Percentiles rank a stretch among this genome's conserved stretches.
Evolutionary conservation across 2,797 vertebrate species (phyloP).

Genomic region (Cygnus olor): DNA sequence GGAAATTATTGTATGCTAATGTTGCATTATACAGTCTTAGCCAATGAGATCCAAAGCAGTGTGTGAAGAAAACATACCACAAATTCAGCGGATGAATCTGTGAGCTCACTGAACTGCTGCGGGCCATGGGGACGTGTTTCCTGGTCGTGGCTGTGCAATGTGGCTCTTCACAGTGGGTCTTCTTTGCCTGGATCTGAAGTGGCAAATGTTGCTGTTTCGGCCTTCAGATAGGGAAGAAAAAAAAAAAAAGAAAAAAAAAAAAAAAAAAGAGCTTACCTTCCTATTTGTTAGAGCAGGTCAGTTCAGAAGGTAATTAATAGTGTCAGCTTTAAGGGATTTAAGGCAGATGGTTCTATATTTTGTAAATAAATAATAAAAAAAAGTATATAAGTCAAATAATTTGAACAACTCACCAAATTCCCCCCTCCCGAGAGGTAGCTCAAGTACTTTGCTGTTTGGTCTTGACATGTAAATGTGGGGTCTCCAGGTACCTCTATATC

Average conservation of each 20-base stretch:
- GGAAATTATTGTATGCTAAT: not conserved
- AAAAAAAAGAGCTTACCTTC: not conserved
- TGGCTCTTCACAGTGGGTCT: not conserved
- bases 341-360: not conserved
- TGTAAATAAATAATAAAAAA: not conserved
- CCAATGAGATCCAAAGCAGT: not conserved
- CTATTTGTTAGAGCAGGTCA: not conserved
- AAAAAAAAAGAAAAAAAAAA: not conserved
- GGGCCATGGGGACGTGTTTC: not conserved
- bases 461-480: not conserved
- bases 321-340: not conserved
- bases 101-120: not conserved
- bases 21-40: not conserved
- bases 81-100: not conserved
- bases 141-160: not conserved
- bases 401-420: not conserved
- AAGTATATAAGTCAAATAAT: not conserved
- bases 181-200: not conserved
- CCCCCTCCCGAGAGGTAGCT: not conserved
- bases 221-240: not conserved
- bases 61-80: not conserved
- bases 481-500: not conserved
- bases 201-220: not conserved
- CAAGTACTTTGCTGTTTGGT: not conserved
- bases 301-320: not conserved